Evolutionary conservation across 2,113 vertebrate species (phyloP), one percentile per base, ranked within the genome.

Genomic region (Malurus cyaneus): DNA sequence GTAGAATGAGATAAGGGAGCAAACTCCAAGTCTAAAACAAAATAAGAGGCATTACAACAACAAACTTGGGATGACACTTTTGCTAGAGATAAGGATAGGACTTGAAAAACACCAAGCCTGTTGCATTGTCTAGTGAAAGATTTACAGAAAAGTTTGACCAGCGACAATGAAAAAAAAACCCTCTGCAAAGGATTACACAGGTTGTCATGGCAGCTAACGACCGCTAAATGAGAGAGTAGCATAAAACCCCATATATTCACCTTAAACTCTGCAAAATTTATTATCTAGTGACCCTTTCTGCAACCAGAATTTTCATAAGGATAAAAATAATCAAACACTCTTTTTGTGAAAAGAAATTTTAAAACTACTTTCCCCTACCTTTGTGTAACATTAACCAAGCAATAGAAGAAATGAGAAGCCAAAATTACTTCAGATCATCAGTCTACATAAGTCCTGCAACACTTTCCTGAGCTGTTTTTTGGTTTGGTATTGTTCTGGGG

Each of bases 381-480:
- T 25, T 61, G 8, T 18, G 5, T 25, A 90, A 64, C 10, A 44
- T 28, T 46, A 86, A 59, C 5, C 12, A 69, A 34, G 28, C 7
- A 71, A 9, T 0, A 60, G 7, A 66, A 50, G 11, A 67, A 67
- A 70, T 85, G 11, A 72, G 5, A 84, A 61, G 25, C 69, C 12
- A 82, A 64, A 88, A 86, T 47, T 7, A 71, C 5, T 52, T 18
- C 4, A 32, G 5, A 34, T 13, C 42, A 66, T 9, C 54, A 82
- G 12, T 47, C 29, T 46, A 32, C 25, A 12, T 41, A 50, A 1
- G 3, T 36, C 19, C 32, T 57, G 31, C 12, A 65, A 50, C 14
- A 23, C 4, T 28, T 29, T 15, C 5, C 32, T 39, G 14, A 0
- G 0, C 4, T 46, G 32, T 21, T 28, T 67, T 66, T 29, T 12